Conservation (phyloP, 2,797 vertebrate species). For the Sebastes iracundus region DNA sequence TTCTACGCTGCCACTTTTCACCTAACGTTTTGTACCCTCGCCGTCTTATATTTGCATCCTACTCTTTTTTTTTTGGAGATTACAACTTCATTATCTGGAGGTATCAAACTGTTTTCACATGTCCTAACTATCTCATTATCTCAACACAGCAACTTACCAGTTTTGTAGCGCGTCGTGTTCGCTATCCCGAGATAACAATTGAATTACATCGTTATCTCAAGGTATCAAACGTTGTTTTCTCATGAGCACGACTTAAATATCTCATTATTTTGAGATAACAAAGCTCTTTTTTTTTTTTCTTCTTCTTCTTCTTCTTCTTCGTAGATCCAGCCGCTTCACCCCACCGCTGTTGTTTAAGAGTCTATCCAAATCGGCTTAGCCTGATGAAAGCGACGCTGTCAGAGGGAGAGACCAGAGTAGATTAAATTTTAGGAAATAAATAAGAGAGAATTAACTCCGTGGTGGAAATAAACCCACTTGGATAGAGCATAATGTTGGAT, state of each 20-base stretch:
- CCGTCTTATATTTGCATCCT: neutral
- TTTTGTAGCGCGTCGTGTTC: neutral
- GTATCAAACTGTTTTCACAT: constrained; percentile 9
- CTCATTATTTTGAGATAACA: constrained; percentile 63
- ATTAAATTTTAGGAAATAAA: constrained; percentile 35
- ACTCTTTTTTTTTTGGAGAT: constrained; percentile 2
- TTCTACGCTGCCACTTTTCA: neutral
- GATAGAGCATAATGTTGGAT: neutral
- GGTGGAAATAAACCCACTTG: constrained; percentile 5
- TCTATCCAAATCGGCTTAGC: constrained; percentile 59
- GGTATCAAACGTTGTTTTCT: constrained; percentile 53
- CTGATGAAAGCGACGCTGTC: constrained; percentile 44
- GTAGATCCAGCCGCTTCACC: constrained; percentile 40
- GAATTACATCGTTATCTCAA: constrained; percentile 58
- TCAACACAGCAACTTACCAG: neutral
- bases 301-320: neutral
- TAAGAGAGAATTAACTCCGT: constrained; percentile 12
- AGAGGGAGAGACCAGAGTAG: constrained; percentile 7
- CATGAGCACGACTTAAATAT: constrained; percentile 41
- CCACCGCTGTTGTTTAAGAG: constrained; percentile 39
- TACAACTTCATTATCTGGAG: constrained; percentile 30
- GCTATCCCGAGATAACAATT: constrained; percentile 27
- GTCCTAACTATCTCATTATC: constrained; percentile 48
- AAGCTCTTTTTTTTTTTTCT: neutral
- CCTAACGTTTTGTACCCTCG: neutral